Evolutionary conservation across 2,888 invertebrate genomes (phyloP).

Genomic region (Phytoseiulus persimilis): DNA sequence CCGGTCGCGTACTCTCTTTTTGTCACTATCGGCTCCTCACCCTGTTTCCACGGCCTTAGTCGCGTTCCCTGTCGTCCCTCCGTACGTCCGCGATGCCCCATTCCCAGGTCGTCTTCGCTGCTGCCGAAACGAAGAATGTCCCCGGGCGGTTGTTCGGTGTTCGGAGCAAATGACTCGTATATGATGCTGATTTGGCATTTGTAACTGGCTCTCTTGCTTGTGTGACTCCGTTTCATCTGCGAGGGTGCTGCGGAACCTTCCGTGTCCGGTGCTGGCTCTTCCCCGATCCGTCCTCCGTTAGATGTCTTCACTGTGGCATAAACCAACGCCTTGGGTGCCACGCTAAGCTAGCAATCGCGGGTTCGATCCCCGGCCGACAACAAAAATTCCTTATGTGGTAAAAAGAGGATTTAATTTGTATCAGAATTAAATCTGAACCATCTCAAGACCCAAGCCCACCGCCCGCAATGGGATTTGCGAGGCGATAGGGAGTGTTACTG

Average conservation of each 20-base stretch:
- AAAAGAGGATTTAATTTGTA: no score
- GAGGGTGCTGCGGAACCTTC: neutral
- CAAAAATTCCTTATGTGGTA: no score
- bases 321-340: no score
- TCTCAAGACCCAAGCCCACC: no score
- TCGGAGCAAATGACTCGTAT: slow-evolving; percentile 32
- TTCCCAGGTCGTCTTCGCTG: neutral
- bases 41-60: neutral
- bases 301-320: no score
- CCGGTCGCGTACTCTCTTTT: neutral
- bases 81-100: neutral
- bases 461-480: no score
- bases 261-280: neutral
- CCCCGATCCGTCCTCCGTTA: neutral
- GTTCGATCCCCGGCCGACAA: no score
- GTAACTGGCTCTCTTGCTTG: neutral
- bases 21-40: neutral
- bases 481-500: no score
- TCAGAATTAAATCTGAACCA: no score
- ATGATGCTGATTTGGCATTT: slow-evolving; percentile 32
- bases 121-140: neutral
- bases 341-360: no score
- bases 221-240: neutral
- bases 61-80: neutral
- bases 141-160: slow-evolving; percentile 9